These are phyloP conservation scores for Eumacrocentrus americanus DNA, from an alignment of 2,888 invertebrate genomes.

Conservation along the genomic window DNA sequence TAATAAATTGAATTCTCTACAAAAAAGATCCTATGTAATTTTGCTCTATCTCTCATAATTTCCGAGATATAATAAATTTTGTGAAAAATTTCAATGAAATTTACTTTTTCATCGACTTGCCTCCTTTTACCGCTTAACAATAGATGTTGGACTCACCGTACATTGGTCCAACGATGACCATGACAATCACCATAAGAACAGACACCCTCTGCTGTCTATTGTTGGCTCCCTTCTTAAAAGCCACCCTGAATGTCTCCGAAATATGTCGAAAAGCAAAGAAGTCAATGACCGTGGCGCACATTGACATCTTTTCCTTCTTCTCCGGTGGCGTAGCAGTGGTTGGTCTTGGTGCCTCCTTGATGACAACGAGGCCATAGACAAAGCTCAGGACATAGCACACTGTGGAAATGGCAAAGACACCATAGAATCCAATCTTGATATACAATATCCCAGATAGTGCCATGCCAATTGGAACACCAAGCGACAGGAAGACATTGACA, in stretches of 20 bases:
- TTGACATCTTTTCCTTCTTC: conserved; percentile 51
- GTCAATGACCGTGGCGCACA: conserved; percentile 67
- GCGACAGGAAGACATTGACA: conserved; percentile 85
- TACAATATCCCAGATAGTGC: conserved; percentile 84
- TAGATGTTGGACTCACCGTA: conserved; percentile 85
- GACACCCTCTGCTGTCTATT: conserved; percentile 76
- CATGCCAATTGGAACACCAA: conserved; percentile 89
- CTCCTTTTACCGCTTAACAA: no score
- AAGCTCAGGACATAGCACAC: conserved; percentile 76
- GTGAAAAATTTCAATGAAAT: background rate
- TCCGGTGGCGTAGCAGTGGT: conserved; percentile 51
- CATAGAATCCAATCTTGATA: conserved; percentile 79
- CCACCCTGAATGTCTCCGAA: conserved; percentile 78
- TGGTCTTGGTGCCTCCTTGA: conserved; percentile 69
- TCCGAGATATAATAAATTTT: no score
- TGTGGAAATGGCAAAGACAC: conserved; percentile 80
- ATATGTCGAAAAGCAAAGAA: conserved; percentile 82
- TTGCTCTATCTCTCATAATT: no score
- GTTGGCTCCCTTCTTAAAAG: conserved; percentile 79
- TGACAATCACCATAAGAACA: conserved; percentile 79
- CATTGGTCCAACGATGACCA: conserved; percentile 85
- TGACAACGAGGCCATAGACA: conserved; percentile 74
- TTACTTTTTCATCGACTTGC: no score
- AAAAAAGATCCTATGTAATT: no score
- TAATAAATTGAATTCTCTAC: no score